phyloP scores from a whole-genome alignment of 2,113 vertebrate species.

The Callopanchax toddi region DNA sequence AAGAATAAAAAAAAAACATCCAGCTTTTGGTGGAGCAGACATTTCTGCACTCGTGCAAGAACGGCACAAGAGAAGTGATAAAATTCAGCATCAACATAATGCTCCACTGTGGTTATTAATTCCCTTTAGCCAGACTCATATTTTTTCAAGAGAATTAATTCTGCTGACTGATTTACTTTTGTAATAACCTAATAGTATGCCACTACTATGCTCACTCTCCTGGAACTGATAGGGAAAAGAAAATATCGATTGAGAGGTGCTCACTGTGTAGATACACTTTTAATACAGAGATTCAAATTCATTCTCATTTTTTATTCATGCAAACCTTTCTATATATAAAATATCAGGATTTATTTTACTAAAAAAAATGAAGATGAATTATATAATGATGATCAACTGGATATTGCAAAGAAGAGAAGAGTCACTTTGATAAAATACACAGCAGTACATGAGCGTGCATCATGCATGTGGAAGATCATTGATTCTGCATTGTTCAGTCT shows the following conservation, averaged over 20 bases:
- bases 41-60: constrained; percentile 32
- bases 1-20: constrained; percentile 7
- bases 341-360: constrained; percentile 30
- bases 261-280: constrained; percentile 55
- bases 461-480: too few species aligned
- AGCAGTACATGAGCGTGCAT: neutral
- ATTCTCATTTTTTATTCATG: constrained; percentile 56
- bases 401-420: neutral
- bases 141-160: constrained; percentile 79
- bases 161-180: constrained; percentile 81
- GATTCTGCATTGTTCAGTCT: too few species aligned
- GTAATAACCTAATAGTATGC: constrained; percentile 80
- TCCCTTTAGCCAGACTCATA: constrained; percentile 68
- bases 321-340: constrained; percentile 47
- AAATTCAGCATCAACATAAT: constrained; percentile 59
- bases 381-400: neutral
- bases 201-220: constrained; percentile 71
- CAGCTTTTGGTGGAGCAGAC: constrained; percentile 32
- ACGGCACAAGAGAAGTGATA: constrained; percentile 47
- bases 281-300: constrained; percentile 71
- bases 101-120: constrained; percentile 67
- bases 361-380: neutral
- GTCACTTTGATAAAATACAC: constrained; percentile 9
- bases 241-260: constrained; percentile 72
- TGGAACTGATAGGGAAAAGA: constrained; percentile 76